Evolutionary conservation across 2,113 vertebrate genomes (phyloP).

Genomic region (Illadopsis cleaveri): DNA sequence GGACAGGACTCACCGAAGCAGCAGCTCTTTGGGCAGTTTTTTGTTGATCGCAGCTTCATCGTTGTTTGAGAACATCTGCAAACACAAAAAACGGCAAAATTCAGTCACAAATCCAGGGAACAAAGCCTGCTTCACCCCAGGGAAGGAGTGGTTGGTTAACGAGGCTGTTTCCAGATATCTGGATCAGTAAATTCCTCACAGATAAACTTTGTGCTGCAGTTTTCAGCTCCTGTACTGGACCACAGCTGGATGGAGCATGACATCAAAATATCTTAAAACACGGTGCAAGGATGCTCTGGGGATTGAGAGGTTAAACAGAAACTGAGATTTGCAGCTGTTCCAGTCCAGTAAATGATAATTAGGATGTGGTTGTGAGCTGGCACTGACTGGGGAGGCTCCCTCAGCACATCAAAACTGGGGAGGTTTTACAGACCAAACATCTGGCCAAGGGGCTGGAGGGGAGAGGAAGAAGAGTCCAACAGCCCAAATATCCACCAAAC

Average conservation of each 20-base stretch:
- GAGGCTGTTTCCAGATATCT: neutral
- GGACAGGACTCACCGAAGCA: slow-evolving; percentile 78
- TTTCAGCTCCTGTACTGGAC: neutral
- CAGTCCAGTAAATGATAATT: neutral
- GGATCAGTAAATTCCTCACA: neutral
- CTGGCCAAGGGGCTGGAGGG: neutral
- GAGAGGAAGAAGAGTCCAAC: neutral
- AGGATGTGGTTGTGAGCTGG: neutral
- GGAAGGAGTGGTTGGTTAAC: neutral
- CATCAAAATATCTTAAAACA: neutral
- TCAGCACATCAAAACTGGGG: neutral
- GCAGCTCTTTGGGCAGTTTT: slow-evolving; percentile 96
- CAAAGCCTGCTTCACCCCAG: neutral
- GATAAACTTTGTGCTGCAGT: neutral
- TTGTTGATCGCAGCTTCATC: slow-evolving; percentile 98
- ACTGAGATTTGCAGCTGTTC: neutral
- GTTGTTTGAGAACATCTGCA: slow-evolving; percentile 98
- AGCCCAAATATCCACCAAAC: neutral
- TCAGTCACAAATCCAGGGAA: neutral
- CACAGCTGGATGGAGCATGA: neutral
- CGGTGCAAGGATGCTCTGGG: neutral
- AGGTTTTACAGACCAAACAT: neutral
- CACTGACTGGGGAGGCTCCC: neutral
- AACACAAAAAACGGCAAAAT: neutral
- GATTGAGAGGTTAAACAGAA: neutral